Conservation (phyloP, 2,797 vertebrate genomes). For the Helicolenus hilgendorfi region DNA sequence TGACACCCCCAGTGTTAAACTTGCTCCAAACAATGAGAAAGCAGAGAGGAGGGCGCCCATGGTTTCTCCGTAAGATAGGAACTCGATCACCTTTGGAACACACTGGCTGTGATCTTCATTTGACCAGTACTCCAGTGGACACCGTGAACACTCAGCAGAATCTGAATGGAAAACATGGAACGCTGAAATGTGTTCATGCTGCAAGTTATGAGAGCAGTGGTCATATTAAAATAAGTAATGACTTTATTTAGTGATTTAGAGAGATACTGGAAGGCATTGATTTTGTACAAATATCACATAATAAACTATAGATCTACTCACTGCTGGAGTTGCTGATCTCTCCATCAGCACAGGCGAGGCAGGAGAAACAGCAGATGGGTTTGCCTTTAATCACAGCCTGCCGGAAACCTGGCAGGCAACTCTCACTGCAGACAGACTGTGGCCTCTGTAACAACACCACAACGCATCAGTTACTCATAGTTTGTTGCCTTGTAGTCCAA, state of each 20-base stretch:
- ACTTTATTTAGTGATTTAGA: too few relatives aligned
- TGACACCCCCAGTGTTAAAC: slow-evolving; percentile 74
- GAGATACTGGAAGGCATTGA: background rate
- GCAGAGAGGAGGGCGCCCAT: slow-evolving; percentile 85
- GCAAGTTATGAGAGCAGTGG: background rate
- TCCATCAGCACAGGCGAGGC: slow-evolving; percentile 84
- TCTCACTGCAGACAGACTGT: slow-evolving; percentile 86
- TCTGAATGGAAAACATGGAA: slow-evolving; percentile 68
- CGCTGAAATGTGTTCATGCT: background rate
- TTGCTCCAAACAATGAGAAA: slow-evolving; percentile 83
- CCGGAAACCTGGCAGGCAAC: slow-evolving; percentile 83
- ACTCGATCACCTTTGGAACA: slow-evolving; percentile 86
- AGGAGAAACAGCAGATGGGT: slow-evolving; percentile 89
- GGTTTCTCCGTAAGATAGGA: slow-evolving; percentile 86
- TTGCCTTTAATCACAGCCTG: slow-evolving; percentile 85
- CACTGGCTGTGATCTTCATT: slow-evolving; percentile 84
- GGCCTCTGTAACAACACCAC: slow-evolving; percentile 80
- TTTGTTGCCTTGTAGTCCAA: background rate
- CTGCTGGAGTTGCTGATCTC: slow-evolving; percentile 86
- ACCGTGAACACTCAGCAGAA: slow-evolving; percentile 83
- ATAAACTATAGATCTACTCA: slow-evolving; percentile 43
- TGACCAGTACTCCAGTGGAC: slow-evolving; percentile 87
- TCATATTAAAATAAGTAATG: background rate
- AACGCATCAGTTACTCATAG: slow-evolving; percentile 2
- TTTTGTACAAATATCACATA: background rate